phyloP scores from a whole-genome alignment of 1,140 invertebrate genomes.

The Atta texana region DNA sequence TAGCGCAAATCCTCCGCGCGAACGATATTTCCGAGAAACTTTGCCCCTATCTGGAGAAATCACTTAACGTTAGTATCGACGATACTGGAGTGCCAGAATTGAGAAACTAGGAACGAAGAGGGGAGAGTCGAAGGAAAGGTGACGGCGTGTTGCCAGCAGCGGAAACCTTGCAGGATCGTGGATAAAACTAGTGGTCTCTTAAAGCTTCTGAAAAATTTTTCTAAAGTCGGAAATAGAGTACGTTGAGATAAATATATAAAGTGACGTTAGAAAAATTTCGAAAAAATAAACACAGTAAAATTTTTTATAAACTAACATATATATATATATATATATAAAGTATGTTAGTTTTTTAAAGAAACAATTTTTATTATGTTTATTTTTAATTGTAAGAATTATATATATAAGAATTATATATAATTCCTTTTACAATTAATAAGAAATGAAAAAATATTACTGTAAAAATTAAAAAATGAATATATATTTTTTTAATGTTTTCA shows the following conservation, averaged over 20 bases:
- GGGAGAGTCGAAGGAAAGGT: neutral
- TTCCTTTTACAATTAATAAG: neutral
- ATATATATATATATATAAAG: neutral
- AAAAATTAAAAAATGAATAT: neutral
- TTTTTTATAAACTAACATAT: neutral
- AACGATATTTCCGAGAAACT: constrained; percentile 63
- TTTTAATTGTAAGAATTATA: no score
- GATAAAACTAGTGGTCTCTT: neutral
- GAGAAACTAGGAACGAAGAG: constrained; percentile 9
- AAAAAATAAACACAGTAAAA: neutral
- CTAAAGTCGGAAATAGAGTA: neutral
- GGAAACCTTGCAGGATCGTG: constrained; percentile 11
- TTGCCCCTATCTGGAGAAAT: constrained; percentile 59
- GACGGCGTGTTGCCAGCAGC: neutral
- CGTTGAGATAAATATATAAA: constrained; percentile 22
- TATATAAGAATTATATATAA: neutral
- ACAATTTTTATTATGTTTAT: no score
- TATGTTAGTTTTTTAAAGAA: no score
- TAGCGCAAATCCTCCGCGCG: constrained; percentile 35
- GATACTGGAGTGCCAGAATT: constrained; percentile 29
- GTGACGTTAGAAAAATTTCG: neutral
- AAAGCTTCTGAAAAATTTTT: constrained; percentile 30
- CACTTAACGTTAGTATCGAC: constrained; percentile 68
- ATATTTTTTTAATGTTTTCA: neutral
- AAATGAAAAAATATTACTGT: neutral